These are phyloP conservation scores for Muntiacus muntjak DNA, from an alignment of 2,113 vertebrate genomes.

Conservation along the genomic window DNA sequence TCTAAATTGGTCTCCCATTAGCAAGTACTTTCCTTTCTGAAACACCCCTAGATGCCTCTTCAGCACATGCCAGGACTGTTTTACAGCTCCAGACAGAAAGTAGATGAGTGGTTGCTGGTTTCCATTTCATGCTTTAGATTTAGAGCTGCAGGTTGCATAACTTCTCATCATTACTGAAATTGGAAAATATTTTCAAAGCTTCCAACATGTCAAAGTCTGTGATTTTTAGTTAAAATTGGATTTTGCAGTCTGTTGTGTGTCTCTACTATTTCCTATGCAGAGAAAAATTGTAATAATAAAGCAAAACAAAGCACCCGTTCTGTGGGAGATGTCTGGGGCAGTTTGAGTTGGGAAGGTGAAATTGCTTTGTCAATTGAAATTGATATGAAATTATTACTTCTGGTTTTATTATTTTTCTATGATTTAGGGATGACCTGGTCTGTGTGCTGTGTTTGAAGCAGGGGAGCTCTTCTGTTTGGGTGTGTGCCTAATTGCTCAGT, in stretches of 20 bases:
- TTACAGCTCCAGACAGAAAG: slow-evolving; percentile 59
- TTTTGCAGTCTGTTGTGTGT: slow-evolving; percentile 73
- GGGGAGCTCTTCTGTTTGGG: slow-evolving; percentile 35
- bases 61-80: neutral
- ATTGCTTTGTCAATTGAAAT: neutral
- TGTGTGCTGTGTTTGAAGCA: neutral
- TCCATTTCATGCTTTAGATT: slow-evolving; percentile 70
- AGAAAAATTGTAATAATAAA: slow-evolving; percentile 62
- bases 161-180: slow-evolving; percentile 67
- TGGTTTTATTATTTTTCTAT: neutral
- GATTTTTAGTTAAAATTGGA: slow-evolving; percentile 75
- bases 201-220: slow-evolving; percentile 58
- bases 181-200: slow-evolving; percentile 74
- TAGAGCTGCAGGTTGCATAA: slow-evolving; percentile 73
- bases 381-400: neutral
- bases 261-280: slow-evolving; percentile 67
- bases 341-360: neutral
- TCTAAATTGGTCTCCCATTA: neutral
- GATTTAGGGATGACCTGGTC: neutral
- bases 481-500: neutral
- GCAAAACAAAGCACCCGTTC: slow-evolving; percentile 39
- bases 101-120: slow-evolving; percentile 68
- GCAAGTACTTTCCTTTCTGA: neutral
- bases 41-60: slow-evolving; percentile 20
- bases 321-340: slow-evolving; percentile 44